Conservation (phyloP, 1,140 invertebrate species). For the Zophobas morio region DNA sequence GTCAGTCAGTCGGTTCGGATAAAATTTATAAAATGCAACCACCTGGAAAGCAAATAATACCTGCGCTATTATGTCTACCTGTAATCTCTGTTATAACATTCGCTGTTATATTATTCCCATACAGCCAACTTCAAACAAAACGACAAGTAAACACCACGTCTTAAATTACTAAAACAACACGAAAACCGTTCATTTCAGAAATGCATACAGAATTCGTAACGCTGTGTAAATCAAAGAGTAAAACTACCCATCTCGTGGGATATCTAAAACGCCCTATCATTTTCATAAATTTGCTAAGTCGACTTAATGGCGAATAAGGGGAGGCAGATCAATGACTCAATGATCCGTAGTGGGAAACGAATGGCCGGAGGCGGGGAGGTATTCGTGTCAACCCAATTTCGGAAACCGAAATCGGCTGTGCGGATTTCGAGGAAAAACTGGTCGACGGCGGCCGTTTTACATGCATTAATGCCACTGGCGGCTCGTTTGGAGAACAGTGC, state of each 20-base stretch:
- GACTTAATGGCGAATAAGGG: conserved; percentile 12
- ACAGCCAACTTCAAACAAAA: neutral
- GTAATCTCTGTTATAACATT: neutral
- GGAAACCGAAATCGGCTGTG: conserved; percentile 11
- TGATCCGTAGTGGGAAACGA: conserved; percentile 8
- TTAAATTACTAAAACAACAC: too few relatives aligned
- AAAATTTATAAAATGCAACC: neutral
- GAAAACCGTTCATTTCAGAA: too few relatives aligned
- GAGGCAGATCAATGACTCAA: conserved; percentile 31
- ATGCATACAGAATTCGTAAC: too few relatives aligned
- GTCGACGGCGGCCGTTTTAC: conserved; percentile 33
- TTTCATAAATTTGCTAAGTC: neutral
- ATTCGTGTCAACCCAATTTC: conserved; percentile 34
- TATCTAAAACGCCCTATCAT: conserved; percentile 5
- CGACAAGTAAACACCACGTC: too few relatives aligned
- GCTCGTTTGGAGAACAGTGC: too few relatives aligned
- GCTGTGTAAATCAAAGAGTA: too few relatives aligned
- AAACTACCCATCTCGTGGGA: too few relatives aligned
- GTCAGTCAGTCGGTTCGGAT: too few relatives aligned
- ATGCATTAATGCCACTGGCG: neutral
- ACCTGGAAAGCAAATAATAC: neutral
- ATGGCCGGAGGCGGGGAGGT: conserved; percentile 13
- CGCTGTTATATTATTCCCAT: neutral
- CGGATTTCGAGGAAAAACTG: conserved; percentile 18
- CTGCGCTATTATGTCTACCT: conserved; percentile 7